A percentile compares a stretch with the other conserved stretches of the same genome.
These are phyloP conservation scores for Tillus elongatus DNA, from an alignment of 2,888 invertebrate species.

Conservation along the genomic window DNA sequence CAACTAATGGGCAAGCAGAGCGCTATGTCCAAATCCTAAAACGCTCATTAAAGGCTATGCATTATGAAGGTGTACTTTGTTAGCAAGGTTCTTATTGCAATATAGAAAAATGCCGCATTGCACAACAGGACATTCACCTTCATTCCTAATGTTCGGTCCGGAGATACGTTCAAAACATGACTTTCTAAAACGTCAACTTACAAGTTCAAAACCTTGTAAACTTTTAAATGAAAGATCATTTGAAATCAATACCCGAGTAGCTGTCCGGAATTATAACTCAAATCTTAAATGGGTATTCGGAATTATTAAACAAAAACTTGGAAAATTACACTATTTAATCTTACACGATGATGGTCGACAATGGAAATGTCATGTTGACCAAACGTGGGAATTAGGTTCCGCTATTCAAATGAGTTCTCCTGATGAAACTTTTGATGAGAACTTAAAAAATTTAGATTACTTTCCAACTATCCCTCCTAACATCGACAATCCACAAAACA, in stretches of 20 bases:
- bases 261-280: too few relatives aligned
- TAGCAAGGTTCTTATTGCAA: not conserved
- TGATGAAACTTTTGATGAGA: too few relatives aligned
- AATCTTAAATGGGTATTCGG: not conserved
- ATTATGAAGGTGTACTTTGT: not conserved
- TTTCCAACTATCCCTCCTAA: too few relatives aligned
- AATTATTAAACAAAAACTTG: not conserved
- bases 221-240: too few relatives aligned
- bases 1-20: conserved; percentile 25
- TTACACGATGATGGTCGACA: not conserved
- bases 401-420: too few relatives aligned
- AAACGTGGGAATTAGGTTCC: too few relatives aligned
- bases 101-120: not conserved
- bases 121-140: not conserved
- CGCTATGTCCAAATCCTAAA: conserved; percentile 25
- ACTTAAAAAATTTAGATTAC: too few relatives aligned
- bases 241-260: too few relatives aligned
- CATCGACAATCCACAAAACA: too few relatives aligned
- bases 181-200: not conserved
- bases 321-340: not conserved
- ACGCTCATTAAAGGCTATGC: not conserved
- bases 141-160: not conserved
- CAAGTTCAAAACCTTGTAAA: not conserved
- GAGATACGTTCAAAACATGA: not conserved
- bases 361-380: too few relatives aligned